phyloP scores from a whole-genome alignment of 1,140 invertebrate species.

The Gerris buenoi region DNA sequence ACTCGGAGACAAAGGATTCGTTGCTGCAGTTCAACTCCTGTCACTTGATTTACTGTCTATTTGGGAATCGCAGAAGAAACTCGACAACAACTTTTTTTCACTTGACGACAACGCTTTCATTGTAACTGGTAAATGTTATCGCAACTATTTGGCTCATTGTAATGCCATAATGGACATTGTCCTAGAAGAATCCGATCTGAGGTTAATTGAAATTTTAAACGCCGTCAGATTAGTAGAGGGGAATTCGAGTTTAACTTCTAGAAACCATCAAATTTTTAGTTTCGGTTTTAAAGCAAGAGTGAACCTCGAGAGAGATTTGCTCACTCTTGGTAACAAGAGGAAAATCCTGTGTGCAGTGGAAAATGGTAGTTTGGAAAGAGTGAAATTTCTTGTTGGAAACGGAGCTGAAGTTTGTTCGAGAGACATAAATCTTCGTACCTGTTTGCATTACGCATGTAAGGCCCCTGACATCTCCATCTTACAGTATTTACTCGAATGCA shows the following conservation, averaged over 20 bases:
- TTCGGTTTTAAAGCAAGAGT: not conserved
- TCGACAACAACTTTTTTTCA: not conserved
- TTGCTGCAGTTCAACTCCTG: not conserved
- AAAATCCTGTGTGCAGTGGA: not conserved
- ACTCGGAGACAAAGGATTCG: not conserved
- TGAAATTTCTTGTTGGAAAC: not conserved
- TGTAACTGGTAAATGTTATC: not conserved
- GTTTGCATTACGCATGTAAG: not conserved
- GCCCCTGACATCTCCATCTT: not conserved
- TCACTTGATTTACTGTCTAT: not conserved
- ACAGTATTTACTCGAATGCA: not conserved
- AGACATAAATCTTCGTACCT: not conserved
- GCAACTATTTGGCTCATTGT: not conserved
- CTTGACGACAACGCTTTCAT: not conserved
- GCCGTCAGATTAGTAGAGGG: not conserved
- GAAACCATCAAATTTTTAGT: not conserved
- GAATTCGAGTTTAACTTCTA: not conserved
- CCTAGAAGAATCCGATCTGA: not conserved
- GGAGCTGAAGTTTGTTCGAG: not conserved
- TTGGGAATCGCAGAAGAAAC: not conserved
- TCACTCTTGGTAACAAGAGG: not conserved
- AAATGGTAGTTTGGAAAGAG: not conserved
- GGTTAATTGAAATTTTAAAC: not conserved
- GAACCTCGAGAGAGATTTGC: not conserved
- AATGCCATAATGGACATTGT: not conserved